Evolutionary conservation across 2,113 vertebrate species (phyloP).

Genomic region (Tupaia tana): DNA sequence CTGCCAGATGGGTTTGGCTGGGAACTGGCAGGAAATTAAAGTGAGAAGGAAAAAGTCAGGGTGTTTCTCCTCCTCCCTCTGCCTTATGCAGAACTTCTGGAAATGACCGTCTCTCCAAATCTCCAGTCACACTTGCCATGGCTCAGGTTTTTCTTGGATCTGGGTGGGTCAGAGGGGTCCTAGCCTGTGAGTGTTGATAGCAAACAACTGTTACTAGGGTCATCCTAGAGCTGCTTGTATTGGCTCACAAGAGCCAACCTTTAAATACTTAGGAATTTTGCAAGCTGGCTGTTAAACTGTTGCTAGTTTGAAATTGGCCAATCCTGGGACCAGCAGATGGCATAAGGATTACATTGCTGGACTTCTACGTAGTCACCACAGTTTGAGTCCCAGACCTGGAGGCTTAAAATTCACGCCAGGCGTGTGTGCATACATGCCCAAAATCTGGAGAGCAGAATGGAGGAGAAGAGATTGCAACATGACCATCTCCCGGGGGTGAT

Average conservation of each 20-base stretch:
- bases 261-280: slow-evolving; percentile 22
- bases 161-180: too few relatives aligned
- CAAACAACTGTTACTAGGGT: too few relatives aligned
- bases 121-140: background rate
- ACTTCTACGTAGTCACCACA: too few relatives aligned
- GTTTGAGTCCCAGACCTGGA: too few relatives aligned
- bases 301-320: background rate
- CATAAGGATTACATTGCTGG: too few relatives aligned
- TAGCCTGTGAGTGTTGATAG: background rate
- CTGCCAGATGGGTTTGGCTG: background rate
- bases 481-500: too few relatives aligned
- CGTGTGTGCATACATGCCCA: too few relatives aligned
- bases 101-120: background rate
- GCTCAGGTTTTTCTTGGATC: background rate
- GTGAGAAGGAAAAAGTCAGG: background rate
- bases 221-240: background rate
- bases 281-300: background rate
- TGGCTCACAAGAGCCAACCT: background rate
- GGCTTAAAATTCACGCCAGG: too few relatives aligned
- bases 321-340: too few relatives aligned
- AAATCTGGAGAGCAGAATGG: too few relatives aligned
- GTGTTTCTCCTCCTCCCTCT: background rate
- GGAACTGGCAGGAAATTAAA: background rate
- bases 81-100: background rate
- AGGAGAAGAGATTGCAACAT: too few relatives aligned